Percentiles rank a stretch among this genome's conserved stretches.
These are phyloP conservation scores for Synodontis membranacea DNA, from an alignment of 2,113 vertebrate species.

Conservation along the genomic window DNA sequence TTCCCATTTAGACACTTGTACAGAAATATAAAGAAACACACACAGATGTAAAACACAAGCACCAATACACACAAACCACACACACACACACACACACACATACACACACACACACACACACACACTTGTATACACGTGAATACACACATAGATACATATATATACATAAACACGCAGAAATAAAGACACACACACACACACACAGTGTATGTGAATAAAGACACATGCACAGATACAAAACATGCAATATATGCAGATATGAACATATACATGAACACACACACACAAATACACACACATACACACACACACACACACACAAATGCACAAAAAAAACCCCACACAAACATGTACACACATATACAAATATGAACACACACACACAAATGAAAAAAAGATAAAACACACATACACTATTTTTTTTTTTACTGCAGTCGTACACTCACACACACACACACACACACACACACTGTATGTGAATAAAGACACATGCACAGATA, in stretches of 20 bases:
- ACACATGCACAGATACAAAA: neutral
- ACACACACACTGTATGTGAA: neutral
- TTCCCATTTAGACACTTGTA: neutral
- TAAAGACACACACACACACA: constrained; percentile 1
- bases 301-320: neutral
- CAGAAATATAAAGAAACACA: neutral
- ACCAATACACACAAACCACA: neutral
- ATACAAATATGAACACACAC: too few relatives aligned
- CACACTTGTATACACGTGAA: neutral
- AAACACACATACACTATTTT: neutral
- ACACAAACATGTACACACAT: neutral
- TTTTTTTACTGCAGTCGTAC: too few relatives aligned
- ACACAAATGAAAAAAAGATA: too few relatives aligned
- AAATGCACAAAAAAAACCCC: too few relatives aligned
- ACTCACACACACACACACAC: neutral
- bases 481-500: neutral
- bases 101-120: neutral
- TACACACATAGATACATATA: neutral
- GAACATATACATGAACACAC: neutral
- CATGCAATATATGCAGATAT: too few relatives aligned
- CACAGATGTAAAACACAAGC: neutral
- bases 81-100: neutral
- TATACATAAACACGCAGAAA: neutral
- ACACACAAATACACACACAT: neutral
- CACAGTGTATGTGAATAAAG: neutral